Conservation (phyloP, 2,888 invertebrate genomes). For the Agrypnus murinus region DNA sequence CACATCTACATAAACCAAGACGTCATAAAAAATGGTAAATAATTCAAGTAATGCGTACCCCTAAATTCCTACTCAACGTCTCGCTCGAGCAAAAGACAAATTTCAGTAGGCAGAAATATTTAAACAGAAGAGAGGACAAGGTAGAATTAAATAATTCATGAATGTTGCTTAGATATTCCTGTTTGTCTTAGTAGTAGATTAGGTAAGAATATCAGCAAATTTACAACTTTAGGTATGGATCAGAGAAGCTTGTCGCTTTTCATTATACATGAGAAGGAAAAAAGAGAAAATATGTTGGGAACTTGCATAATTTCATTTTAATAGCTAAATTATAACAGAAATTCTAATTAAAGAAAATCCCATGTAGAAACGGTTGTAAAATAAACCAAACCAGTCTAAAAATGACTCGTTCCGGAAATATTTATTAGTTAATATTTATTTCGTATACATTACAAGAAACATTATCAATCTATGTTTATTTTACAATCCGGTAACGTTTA, state of each 20-base stretch:
- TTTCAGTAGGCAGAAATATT: constrained; percentile 8
- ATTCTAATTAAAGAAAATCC: too few species aligned
- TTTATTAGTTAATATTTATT: too few species aligned
- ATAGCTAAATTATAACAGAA: too few species aligned
- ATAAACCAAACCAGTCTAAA: too few species aligned
- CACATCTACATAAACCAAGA: too few species aligned
- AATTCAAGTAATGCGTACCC: too few species aligned
- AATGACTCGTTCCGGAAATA: too few species aligned
- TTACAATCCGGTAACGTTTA: background rate
- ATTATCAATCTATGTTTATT: background rate
- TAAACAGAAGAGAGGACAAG: constrained; percentile 8
- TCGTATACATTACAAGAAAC: too few species aligned
- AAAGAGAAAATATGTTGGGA: background rate
- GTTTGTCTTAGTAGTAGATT: constrained; percentile 26
- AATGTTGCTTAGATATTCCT: constrained; percentile 26
- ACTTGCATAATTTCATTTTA: too few species aligned
- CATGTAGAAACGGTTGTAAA: too few species aligned
- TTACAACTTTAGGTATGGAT: constrained; percentile 7
- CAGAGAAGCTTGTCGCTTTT: background rate
- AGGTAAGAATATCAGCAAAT: constrained; percentile 13
- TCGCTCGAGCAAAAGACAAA: background rate
- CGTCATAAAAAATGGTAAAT: too few species aligned
- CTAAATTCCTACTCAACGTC: too few species aligned
- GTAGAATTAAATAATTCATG: constrained; percentile 25
- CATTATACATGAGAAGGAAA: background rate